Base-by-base conservation (phyloP, 2,797 vertebrate species). In the Enteromius radiatus region DNA sequence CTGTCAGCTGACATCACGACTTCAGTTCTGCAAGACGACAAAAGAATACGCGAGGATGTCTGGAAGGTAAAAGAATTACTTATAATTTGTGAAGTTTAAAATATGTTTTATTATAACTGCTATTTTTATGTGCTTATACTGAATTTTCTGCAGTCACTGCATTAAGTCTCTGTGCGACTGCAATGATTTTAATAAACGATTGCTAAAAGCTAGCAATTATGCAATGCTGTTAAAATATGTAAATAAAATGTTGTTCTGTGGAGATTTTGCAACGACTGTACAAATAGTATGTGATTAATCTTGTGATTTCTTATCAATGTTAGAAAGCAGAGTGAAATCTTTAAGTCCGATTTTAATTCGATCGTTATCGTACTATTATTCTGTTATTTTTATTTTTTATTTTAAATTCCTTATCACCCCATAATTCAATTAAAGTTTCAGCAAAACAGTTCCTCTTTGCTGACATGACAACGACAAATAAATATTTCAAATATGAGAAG, bases 1-100 rank as follows among this genome's bases (percentile, higher is more conserved):
- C 2, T 5, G 33, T 85, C 75, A 85, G 80, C 84, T 82, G 84
- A 74, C 63, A 33, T 7, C 36, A 14, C 41, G 38, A 1, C 11
- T 67, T 45, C 31, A 11, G 2, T n/a, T 59, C 77, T 61, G 14
- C 47, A 33, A 14, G 7, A 9, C 9, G 26, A 14, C 3, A 64
- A 11, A 12, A 21, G 12, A 3, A 21, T 3, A 0, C 45, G n/a
- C 1, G 9, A 31, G 15, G 17, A 88, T 86, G 87, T 76, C 80
- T 69, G 8, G 6, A 4, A 71, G 33, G 83, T 84, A 63, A 26
- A 23, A 4, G 6, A 26, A n/a, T 45, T 80, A 15, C 3, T 31
- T 3, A 2, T 19, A 10, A 33, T 67, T 14, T 5, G 41, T n/a
- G 0, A 65, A 10, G 8, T 31, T 49, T 49, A 14, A 17, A 26